Conservation (phyloP, 2,888 invertebrate species). For the Leucozona laternaria region DNA sequence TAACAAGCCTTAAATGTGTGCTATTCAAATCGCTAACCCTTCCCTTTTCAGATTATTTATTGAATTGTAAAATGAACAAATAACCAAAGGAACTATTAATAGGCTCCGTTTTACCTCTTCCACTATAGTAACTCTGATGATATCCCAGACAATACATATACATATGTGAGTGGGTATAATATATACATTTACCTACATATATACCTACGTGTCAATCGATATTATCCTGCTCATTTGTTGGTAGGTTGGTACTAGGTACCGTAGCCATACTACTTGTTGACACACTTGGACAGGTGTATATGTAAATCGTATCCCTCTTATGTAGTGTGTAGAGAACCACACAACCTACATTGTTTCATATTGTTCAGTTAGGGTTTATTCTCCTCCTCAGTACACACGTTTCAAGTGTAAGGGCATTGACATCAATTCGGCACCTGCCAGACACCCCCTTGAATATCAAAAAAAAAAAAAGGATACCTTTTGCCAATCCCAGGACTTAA, state of each 20-base stretch:
- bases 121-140: constrained; percentile 11
- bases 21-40: not conserved
- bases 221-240: constrained; percentile 46
- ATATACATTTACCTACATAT: not conserved
- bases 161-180: not conserved
- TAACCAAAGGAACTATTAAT: constrained; percentile 64
- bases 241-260: too few relatives aligned
- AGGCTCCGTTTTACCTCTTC: constrained; percentile 31
- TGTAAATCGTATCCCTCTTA: constrained; percentile 52
- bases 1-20: constrained; percentile 10
- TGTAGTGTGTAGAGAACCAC: not conserved
- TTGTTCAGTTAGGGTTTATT: constrained; percentile 35
- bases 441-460: constrained; percentile 26
- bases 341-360: constrained; percentile 32
- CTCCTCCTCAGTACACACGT: constrained; percentile 15
- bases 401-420: constrained; percentile 62
- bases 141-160: constrained; percentile 35
- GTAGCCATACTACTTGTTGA: constrained; percentile 67
- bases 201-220: constrained; percentile 33
- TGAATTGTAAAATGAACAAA: constrained; percentile 62
- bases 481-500: constrained; percentile 28
- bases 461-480: constrained; percentile 17
- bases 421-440: constrained; percentile 48
- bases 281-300: constrained; percentile 65
- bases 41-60: constrained; percentile 49